These are phyloP conservation scores for Micromesistius poutassou DNA, from an alignment of 2,797 vertebrate species.

Conservation along the genomic window DNA sequence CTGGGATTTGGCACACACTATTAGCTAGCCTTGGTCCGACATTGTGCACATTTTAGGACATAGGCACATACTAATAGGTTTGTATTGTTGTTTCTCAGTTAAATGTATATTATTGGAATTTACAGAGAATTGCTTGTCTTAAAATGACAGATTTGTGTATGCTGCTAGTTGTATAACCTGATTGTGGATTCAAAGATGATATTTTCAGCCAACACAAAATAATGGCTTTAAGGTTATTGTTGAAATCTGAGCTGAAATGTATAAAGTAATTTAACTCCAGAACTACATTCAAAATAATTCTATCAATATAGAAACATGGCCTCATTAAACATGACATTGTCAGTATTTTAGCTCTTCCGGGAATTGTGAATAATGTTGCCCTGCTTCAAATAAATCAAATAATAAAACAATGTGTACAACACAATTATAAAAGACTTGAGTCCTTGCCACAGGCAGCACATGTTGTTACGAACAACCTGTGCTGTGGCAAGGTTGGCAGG, in stretches of 20 bases:
- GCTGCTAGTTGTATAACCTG: background rate
- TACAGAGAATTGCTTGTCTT: background rate
- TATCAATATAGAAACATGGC: background rate
- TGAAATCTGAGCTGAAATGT: background rate
- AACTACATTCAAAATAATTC: background rate
- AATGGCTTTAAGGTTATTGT: background rate
- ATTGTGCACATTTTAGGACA: background rate
- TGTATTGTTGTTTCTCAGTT: background rate
- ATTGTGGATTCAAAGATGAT: background rate
- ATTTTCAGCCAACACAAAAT: background rate
- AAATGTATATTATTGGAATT: background rate
- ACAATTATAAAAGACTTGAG: no score
- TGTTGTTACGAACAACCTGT: no score
- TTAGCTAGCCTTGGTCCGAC: background rate
- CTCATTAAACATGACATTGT: background rate
- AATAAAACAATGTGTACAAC: background rate
- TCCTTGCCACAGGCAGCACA: no score
- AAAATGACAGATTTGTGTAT: background rate
- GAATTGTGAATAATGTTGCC: background rate
- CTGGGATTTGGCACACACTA: background rate
- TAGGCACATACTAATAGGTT: background rate
- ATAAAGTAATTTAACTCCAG: background rate
- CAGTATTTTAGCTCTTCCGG: background rate
- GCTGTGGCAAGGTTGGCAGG: no score
- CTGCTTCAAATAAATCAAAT: background rate